These are phyloP conservation scores for Gobio occitaniae DNA, from an alignment of 2,797 vertebrate genomes.

Conservation along the genomic window DNA sequence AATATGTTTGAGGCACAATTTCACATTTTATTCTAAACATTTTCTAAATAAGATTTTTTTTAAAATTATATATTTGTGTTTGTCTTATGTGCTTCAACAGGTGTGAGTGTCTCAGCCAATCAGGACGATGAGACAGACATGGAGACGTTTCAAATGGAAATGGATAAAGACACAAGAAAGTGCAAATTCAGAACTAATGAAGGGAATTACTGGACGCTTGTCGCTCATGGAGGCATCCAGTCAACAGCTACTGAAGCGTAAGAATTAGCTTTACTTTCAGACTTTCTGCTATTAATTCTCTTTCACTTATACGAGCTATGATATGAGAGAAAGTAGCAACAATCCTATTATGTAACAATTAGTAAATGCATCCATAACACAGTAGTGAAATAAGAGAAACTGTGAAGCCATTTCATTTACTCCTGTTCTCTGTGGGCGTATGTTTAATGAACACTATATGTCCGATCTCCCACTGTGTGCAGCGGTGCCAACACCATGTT, in stretches of 20 bases:
- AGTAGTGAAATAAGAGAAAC: background rate
- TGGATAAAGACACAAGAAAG: conserved; percentile 89
- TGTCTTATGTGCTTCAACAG: conserved; percentile 68
- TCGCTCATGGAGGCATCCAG: conserved; percentile 93
- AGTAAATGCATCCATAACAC: background rate
- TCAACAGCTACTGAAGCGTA: conserved; percentile 89
- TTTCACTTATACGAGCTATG: background rate
- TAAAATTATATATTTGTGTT: background rate
- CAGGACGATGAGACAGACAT: conserved; percentile 95
- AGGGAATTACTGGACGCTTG: conserved; percentile 93
- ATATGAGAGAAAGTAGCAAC: background rate
- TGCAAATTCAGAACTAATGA: conserved; percentile 89
- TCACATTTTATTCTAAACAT: background rate
- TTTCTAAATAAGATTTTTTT: background rate
- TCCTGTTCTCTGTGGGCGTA: background rate
- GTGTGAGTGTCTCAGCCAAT: conserved; percentile 93
- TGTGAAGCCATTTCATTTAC: background rate
- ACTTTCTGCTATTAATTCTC: background rate
- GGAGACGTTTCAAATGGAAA: conserved; percentile 98
- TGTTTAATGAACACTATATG: conserved; percentile 1
- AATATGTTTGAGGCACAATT: background rate
- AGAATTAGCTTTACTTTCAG: conserved; percentile 65
- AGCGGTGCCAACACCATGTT: conserved; percentile 91
- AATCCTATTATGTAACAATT: background rate
- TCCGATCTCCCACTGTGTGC: conserved; percentile 37